These are phyloP conservation scores for Tetramorium simillimum DNA, from an alignment of 1,140 invertebrate genomes.

Conservation along the genomic window DNA sequence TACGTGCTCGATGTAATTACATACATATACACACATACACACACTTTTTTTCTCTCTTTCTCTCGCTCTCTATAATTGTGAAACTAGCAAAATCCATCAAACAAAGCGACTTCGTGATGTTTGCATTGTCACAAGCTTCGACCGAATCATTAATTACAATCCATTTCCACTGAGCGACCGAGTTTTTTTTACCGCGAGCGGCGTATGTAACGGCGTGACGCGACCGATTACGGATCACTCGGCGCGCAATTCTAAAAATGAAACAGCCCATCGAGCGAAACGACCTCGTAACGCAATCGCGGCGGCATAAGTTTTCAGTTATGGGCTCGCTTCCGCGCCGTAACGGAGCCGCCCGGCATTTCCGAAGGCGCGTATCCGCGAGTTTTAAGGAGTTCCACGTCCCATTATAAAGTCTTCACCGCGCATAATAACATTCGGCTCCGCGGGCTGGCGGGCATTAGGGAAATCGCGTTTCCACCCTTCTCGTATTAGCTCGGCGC, in stretches of 20 bases:
- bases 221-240: slow-evolving; percentile 12
- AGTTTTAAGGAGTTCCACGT: slow-evolving; percentile 84
- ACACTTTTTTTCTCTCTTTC: neutral
- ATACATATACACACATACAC: neutral
- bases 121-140: neutral
- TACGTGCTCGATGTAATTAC: slow-evolving; percentile 36
- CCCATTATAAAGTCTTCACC: slow-evolving; percentile 85
- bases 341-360: slow-evolving; percentile 29
- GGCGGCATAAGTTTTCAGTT: slow-evolving; percentile 48
- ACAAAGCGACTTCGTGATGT: slow-evolving; percentile 4
- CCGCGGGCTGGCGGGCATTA: slow-evolving; percentile 84
- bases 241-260: slow-evolving; percentile 25
- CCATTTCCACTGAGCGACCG: neutral
- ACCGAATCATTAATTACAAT: slow-evolving; percentile 7
- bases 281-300: slow-evolving; percentile 48
- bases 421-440: slow-evolving; percentile 84
- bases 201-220: neutral
- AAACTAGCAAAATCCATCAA: slow-evolving; percentile 4
- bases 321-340: slow-evolving; percentile 23
- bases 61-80: neutral
- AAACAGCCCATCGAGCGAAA: slow-evolving; percentile 45
- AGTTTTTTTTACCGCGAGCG: neutral
- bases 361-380: slow-evolving; percentile 67
- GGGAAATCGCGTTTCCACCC: slow-evolving; percentile 81
- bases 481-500: slow-evolving; percentile 60